Evolutionary conservation across 2,113 vertebrate species (phyloP).

Genomic region (Glaucomys volans): DNA sequence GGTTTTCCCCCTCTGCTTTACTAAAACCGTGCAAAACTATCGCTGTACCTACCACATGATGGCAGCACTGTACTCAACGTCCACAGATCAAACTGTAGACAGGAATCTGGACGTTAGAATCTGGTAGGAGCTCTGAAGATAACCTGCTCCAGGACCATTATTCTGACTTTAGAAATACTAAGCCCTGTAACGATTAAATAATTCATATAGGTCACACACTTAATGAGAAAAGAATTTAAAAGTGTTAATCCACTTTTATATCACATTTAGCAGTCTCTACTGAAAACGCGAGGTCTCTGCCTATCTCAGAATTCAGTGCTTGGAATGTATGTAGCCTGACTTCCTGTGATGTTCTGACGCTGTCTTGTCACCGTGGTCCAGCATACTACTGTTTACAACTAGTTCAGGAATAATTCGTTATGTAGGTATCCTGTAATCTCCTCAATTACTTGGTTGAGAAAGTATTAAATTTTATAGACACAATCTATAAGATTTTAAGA

Average conservation of each 20-base stretch:
- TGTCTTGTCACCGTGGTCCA: background rate
- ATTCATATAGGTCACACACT: background rate
- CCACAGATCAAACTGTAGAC: background rate
- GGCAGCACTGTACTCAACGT: constrained; percentile 16
- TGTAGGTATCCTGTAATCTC: background rate
- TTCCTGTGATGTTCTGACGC: background rate
- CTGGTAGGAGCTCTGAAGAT: background rate
- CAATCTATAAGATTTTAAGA: background rate
- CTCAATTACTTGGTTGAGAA: background rate
- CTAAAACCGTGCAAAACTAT: background rate
- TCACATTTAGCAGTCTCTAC: background rate
- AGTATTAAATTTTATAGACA: background rate
- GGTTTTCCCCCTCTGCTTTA: rapidly evolving
- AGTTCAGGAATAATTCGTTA: background rate
- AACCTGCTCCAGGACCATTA: background rate
- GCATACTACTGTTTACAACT: background rate
- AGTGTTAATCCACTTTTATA: background rate
- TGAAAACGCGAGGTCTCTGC: background rate
- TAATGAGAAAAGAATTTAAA: constrained; percentile 3
- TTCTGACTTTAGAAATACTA: background rate
- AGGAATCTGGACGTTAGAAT: background rate
- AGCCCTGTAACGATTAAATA: background rate
- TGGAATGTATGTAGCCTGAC: background rate
- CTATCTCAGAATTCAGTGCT: background rate
- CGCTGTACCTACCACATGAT: background rate